These are phyloP conservation scores for Antennarius striatus DNA, from an alignment of 2,113 vertebrate genomes.

Conservation along the genomic window DNA sequence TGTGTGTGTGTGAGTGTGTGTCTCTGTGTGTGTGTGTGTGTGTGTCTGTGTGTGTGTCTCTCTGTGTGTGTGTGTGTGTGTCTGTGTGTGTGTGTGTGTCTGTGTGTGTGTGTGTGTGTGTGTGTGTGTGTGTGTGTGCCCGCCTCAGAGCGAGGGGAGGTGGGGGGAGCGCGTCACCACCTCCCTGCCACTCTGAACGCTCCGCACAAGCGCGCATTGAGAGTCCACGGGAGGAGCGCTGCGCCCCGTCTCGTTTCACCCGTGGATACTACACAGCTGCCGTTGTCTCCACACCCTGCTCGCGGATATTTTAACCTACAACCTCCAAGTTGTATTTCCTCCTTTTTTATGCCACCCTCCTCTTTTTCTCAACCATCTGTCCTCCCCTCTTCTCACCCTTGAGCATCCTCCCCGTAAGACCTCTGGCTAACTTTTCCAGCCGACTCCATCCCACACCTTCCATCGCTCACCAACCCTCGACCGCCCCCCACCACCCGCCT, in stretches of 20 bases:
- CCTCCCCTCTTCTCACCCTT: conserved; percentile 39
- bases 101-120: too few species aligned
- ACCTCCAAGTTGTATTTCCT: conserved; percentile 35
- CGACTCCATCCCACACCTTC: conserved; percentile 58
- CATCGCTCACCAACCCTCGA: conserved; percentile 40
- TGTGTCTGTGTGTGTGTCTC: too few species aligned
- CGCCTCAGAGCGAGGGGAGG: conserved; percentile 64
- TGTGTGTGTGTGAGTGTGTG: conserved; percentile 14
- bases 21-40: too few species aligned
- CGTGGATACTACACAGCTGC: conserved; percentile 60
- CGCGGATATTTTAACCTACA: conserved; percentile 52
- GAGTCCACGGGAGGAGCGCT: conserved; percentile 54
- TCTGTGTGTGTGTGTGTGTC: conserved; percentile 7
- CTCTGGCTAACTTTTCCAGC: conserved; percentile 62
- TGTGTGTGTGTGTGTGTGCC: conserved; percentile 2
- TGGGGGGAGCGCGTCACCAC: conserved; percentile 13
- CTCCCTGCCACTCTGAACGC: conserved; percentile 59
- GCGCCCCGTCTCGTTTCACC: conserved; percentile 38
- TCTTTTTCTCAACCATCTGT: conserved; percentile 31
- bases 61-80: too few species aligned
- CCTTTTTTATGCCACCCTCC: conserved; percentile 4
- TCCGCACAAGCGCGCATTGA: conserved; percentile 42
- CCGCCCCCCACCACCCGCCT: not conserved
- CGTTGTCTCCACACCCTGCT: conserved; percentile 18
- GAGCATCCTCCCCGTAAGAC: conserved; percentile 60